Conservation (phyloP, 2,113 vertebrate genomes). For the Sialia sialis region DNA sequence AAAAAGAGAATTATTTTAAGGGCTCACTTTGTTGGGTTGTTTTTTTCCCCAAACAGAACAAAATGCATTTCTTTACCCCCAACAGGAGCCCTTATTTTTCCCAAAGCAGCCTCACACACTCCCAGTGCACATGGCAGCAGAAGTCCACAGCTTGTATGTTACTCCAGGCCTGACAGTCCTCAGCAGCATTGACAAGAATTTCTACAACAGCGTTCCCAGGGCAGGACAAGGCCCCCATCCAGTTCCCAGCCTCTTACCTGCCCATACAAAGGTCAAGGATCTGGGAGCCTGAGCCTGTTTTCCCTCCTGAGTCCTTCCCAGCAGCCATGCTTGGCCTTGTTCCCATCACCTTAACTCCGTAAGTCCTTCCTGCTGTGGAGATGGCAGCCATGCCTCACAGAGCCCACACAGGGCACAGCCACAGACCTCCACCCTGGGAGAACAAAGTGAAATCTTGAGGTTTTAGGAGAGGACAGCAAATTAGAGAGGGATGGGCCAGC, state of each 20-base stretch:
- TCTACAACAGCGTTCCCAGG: too few species aligned
- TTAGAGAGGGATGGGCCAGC: not conserved
- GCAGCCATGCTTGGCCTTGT: too few species aligned
- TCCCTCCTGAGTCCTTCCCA: too few species aligned
- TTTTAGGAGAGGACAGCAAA: not conserved
- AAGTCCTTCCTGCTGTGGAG: not conserved
- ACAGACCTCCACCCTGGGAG: fast-evolving
- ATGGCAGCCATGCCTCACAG: fast-evolving
- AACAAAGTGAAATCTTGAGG: not conserved
- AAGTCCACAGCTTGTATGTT: fast-evolving
- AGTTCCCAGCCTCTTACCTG: not conserved
- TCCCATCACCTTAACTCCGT: fast-evolving
- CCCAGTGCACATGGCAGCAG: not conserved
- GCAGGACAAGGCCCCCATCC: not conserved
- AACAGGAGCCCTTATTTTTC: not conserved
- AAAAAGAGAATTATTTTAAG: not conserved
- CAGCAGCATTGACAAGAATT: not conserved
- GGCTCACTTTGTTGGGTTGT: not conserved
- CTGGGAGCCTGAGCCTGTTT: too few species aligned
- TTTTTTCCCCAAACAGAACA: not conserved
- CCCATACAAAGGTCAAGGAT: fast-evolving
- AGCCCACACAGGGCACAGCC: too few species aligned
- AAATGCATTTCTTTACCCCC: not conserved
- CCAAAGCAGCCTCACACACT: not conserved
- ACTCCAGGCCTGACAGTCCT: not conserved